Base-by-base conservation (phyloP, 2,113 vertebrate species). In the Euleptes europaea region DNA sequence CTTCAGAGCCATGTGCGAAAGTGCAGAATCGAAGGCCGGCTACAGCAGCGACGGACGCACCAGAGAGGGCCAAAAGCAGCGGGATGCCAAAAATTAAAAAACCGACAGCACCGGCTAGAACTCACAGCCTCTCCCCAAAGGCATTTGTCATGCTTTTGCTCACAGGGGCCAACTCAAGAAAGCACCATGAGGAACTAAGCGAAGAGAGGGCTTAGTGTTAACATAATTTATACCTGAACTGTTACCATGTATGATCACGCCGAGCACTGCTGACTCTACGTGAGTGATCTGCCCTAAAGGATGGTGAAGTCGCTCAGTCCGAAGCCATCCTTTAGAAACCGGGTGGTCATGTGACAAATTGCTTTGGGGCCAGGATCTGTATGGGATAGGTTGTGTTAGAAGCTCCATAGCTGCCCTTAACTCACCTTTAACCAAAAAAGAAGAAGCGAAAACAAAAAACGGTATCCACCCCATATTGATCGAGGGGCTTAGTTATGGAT, bases 391-490 rank as follows among this genome's bases (percentile, higher is more conserved):
- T 83, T 0, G 82, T 8, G 86, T 76, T 63, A 90, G 81, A 87
- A 93, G 92, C 91, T 90, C 89, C 92, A 54, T 70, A 87, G 92
- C 91, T 89, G 95, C 96, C 93, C 94, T 89, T 92, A 88, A 90
- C 93, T 95, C 91, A 90, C 94, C 88, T 85, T 83, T 4, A 47
- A 86, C 72, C 80, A 69, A n/a, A 42, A 26, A 66, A 9, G 17
- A 60, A 6, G n/a, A 66, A 42, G 26, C 10, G 28, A 72, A 5
- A 6, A 49, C 65, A 71, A 67, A 84, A 90, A 84, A 89, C 82
- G 86, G 57, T 38, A 69, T 85, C 70, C 57, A 75, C 87, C 91
- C 93, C 82, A 21, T 40, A 35, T 31, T 78, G 33, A 47, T 78
- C 72, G 38, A 85, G 84, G 92, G 91, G 67, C 81, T 75, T 21